These are phyloP conservation scores for Pyrgilauda ruficollis DNA, from an alignment of 2,113 vertebrate species.

Conservation along the genomic window DNA sequence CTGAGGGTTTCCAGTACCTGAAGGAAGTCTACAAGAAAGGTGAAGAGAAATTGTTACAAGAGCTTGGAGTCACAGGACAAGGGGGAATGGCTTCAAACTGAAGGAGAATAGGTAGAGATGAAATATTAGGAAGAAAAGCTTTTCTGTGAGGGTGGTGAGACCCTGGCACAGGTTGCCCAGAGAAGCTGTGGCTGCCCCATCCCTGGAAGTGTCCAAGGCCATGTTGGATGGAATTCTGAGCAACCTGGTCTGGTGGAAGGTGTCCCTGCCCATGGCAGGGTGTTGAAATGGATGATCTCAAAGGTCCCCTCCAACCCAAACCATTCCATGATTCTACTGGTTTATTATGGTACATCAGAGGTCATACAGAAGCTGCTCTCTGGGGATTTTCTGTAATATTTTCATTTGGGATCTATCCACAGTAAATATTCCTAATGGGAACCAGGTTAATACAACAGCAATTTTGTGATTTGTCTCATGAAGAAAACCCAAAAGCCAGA, in stretches of 20 bases:
- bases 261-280: too few relatives aligned
- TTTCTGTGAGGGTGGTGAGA: not conserved
- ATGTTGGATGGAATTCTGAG: not conserved
- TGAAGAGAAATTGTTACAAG: not conserved
- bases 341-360: not conserved
- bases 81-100: not conserved
- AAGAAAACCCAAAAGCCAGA: not conserved
- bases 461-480: not conserved
- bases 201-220: too few relatives aligned
- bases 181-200: not conserved
- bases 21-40: not conserved
- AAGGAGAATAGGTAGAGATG: not conserved
- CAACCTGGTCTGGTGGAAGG: fast-evolving
- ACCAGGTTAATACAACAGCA: not conserved
- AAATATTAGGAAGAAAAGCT: not conserved
- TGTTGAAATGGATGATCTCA: not conserved
- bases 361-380: not conserved
- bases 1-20: fast-evolving
- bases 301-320: not conserved
- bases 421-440: not conserved
- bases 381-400: not conserved
- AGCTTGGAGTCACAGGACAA: not conserved
- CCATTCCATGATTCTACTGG: too few relatives aligned
- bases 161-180: not conserved
- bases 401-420: not conserved